A percentile compares a stretch with the other conserved stretches of the same genome.
Evolutionary conservation across 2,113 vertebrate species (phyloP).

Genomic region (Paradisaea rubra): DNA sequence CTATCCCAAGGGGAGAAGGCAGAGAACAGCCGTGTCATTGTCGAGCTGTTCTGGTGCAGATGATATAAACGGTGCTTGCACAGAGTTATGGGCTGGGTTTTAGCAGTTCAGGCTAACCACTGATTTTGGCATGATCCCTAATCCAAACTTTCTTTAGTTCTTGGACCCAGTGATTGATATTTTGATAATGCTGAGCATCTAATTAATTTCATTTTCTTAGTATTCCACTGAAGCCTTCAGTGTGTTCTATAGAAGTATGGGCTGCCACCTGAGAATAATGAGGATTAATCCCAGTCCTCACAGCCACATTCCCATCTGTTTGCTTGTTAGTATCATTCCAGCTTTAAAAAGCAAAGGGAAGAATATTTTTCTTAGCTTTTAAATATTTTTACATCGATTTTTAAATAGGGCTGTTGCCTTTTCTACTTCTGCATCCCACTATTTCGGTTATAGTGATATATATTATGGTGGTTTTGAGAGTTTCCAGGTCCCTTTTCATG

Average conservation of each 20-base stretch:
- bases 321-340: not conserved
- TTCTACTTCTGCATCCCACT: not conserved
- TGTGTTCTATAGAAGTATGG: not conserved
- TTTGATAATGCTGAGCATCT: not conserved
- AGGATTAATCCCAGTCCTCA: not conserved
- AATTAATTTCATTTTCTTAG: not conserved
- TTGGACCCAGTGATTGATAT: not conserved
- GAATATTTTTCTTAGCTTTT: not conserved
- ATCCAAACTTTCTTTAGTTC: not conserved
- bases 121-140: not conserved
- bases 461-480: not conserved
- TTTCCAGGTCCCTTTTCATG: not conserved
- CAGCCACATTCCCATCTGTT: not conserved
- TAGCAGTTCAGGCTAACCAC: not conserved
- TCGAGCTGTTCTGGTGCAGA: not conserved
- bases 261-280: not conserved
- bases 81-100: not conserved
- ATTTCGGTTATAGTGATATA: no score
- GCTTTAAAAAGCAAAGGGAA: not conserved
- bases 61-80: no score
- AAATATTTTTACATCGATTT: not conserved
- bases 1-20: accelerated
- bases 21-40: accelerated
- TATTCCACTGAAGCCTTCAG: not conserved
- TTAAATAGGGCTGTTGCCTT: not conserved